Evolutionary conservation across 2,888 invertebrate genomes (phyloP).

Genomic region (Drosophila nr. perissopoda): DNA sequence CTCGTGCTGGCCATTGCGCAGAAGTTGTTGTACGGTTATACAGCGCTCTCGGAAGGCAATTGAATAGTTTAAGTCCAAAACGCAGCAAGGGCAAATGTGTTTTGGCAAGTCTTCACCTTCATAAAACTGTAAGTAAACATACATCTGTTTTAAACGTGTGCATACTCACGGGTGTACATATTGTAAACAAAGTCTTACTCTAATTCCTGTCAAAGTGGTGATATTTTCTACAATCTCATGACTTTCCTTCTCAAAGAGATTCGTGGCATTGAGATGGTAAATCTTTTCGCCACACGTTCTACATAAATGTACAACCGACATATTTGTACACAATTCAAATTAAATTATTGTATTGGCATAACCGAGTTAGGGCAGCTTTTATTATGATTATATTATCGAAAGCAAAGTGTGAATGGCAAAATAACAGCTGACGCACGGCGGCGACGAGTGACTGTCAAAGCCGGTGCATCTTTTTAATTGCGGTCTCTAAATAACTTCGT

Average conservation of each 20-base stretch:
- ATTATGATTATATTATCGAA: background rate
- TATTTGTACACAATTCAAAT: background rate
- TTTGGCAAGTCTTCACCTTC: slow-evolving; percentile 10
- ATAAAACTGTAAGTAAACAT: slow-evolving; percentile 13
- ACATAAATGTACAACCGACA: slow-evolving; percentile 27
- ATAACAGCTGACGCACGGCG: slow-evolving; percentile 28
- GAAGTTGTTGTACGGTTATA: slow-evolving; percentile 14
- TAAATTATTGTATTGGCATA: background rate
- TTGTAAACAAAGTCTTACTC: slow-evolving; percentile 26
- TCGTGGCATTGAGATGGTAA: slow-evolving; percentile 19
- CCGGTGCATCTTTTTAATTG: background rate
- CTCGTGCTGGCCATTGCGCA: background rate
- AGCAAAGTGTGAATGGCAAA: slow-evolving; percentile 17
- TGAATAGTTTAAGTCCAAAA: slow-evolving; percentile 33
- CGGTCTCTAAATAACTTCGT: background rate
- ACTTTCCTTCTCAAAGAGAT: slow-evolving; percentile 25
- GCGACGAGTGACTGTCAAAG: slow-evolving; percentile 21
- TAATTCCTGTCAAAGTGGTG: slow-evolving; percentile 36
- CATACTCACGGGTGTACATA: no score
- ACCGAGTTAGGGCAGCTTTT: slow-evolving; percentile 1
- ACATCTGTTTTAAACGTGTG: background rate
- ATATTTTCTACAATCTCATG: slow-evolving; percentile 20
- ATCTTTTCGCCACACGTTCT: slow-evolving; percentile 37
- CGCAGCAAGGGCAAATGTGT: slow-evolving; percentile 34
- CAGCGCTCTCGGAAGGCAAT: slow-evolving; percentile 40